Evolutionary conservation across 2,113 vertebrate species (phyloP), one percentile per base, ranked within the genome.

Genomic region (Prochilodus magdalenae): DNA sequence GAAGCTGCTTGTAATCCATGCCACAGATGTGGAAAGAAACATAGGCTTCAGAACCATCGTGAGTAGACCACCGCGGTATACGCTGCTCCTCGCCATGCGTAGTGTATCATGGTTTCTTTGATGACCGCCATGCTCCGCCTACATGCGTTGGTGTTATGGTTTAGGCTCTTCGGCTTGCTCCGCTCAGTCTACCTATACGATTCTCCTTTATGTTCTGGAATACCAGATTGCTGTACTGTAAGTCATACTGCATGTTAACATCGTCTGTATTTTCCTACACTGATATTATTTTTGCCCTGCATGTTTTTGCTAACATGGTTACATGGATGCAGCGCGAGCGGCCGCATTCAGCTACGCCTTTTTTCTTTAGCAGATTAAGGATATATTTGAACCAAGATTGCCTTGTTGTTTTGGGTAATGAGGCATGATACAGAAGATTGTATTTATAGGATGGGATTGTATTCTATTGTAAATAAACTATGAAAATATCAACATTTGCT

Each of bases 231-330:
- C 66, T 70, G 22, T 80, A 80, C 70, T 91, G 86, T 90, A 92
- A 90, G 77, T 87, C 79, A 83, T 79, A 85, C 83, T 73, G 88
- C 73, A 29, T 86, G 86, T 83, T 74, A 62, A 70, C 88, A 85
- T 92, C 70, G 75, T 55, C 89, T 89, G 90, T 90, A 89, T 92
- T 91, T 90, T 91, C 87, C 27, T 91, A 88, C 81, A 49, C 59
- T 79, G 51, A 24, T 80, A 77, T 84, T 80, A n/a, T 83, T 86
- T 86, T 86, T 65, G 67, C 82, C 79, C 73, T 83, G 82, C 82
- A 83, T 79, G 82, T 60, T 73, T 79, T 83, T 73, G 79, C 70
- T 79, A 79, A 73, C 65, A 73, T 67, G 59, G 33, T 65, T 66
- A 65, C 89, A 85, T 63, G 36, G 27, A 40, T 57, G 70, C 75